These are phyloP conservation scores for Enteromius paludinosus DNA, from an alignment of 2,797 vertebrate species.

Conservation along the genomic window DNA sequence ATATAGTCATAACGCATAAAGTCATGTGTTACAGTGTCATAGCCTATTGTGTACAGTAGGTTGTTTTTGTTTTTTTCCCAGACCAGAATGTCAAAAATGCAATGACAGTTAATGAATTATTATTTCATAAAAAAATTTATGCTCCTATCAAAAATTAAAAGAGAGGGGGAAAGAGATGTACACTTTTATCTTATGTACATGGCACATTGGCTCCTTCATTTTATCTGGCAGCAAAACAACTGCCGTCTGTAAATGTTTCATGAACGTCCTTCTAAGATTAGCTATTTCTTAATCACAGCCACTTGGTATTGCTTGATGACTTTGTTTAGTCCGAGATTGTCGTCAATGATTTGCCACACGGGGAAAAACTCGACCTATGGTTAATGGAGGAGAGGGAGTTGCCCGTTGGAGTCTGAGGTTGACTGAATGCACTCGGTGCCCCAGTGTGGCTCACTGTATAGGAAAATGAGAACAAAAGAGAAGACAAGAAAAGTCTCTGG, in stretches of 20 bases:
- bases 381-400: conserved; percentile 52
- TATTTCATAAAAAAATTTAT: neutral
- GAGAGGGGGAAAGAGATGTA: neutral
- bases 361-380: conserved; percentile 57
- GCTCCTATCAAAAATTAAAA: neutral
- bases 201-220: neutral
- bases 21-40: neutral
- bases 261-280: conserved; percentile 61
- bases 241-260: conserved; percentile 72
- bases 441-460: neutral
- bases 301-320: conserved; percentile 56
- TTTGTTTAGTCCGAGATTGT: conserved; percentile 52
- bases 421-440: conserved; percentile 42
- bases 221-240: conserved; percentile 60
- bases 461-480: conserved; percentile 10
- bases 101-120: neutral
- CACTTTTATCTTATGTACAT: neutral
- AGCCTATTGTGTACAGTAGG: neutral
- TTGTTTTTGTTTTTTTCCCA: neutral
- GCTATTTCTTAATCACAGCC: conserved; percentile 48
- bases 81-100: neutral
- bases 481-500: neutral
- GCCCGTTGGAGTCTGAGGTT: conserved; percentile 68
- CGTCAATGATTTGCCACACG: conserved; percentile 69
- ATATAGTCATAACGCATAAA: neutral